Evolutionary conservation across 2,113 vertebrate genomes (phyloP).

Genomic region (Vireo altiloquus): DNA sequence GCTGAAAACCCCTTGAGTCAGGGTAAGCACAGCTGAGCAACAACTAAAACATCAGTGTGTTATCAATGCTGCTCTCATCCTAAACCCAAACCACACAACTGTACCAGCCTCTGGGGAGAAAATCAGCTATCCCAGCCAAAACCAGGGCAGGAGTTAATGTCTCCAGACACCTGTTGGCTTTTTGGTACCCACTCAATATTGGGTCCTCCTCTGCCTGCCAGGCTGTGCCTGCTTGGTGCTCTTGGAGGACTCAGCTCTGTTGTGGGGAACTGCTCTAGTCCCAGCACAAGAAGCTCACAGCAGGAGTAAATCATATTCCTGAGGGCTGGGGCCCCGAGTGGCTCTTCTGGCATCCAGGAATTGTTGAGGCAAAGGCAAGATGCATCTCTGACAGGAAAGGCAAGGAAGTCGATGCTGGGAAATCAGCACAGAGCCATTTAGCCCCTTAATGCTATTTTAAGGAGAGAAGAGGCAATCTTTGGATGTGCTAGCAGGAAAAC

Average conservation of each 20-base stretch:
- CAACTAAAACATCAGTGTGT: background rate
- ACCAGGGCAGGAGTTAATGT: background rate
- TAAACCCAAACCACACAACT: background rate
- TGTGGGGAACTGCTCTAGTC: background rate
- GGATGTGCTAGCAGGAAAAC: background rate
- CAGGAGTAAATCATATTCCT: background rate
- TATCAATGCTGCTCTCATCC: background rate
- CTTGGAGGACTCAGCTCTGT: background rate
- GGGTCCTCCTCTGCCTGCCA: background rate
- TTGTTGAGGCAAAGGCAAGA: background rate
- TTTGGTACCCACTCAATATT: background rate
- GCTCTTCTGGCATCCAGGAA: background rate
- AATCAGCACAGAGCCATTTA: background rate
- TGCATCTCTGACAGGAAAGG: background rate
- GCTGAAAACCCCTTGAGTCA: background rate
- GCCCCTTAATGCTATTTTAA: background rate
- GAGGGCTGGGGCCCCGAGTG: background rate
- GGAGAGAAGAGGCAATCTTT: background rate
- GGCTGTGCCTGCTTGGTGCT: background rate
- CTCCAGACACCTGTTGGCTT: background rate
- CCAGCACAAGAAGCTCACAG: background rate
- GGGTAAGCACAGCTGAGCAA: background rate
- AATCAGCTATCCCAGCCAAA: rapidly evolving
- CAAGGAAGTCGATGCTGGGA: background rate
- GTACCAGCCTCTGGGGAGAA: background rate